Base-by-base conservation (phyloP, 2,888 invertebrate species). In the Buathra laborator region DNA sequence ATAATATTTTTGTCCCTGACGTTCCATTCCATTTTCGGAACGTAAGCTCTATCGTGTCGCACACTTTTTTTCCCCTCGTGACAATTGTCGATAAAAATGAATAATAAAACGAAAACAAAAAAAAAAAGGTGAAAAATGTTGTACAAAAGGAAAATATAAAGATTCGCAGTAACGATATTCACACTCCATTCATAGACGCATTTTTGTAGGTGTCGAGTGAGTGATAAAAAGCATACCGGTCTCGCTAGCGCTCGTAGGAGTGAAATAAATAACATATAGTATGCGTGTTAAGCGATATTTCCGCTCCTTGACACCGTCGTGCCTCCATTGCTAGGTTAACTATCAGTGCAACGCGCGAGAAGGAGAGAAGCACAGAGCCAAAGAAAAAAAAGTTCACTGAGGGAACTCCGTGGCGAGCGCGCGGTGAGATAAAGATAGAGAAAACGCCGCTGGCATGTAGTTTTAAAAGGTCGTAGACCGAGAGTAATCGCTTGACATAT, bases 391-490 rank as follows among this genome's bases (percentile, higher is more conserved):
- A 76, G 43, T 66, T 59, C 59, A 51, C 44, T 24, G 71, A 32
- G 16, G 24, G 32, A 72, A 80, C 44, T 44, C 62, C 32, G 32
- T 14, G 79, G 71, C 44, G 66, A 48, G 43, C 79, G 72, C 71
- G 78, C 56, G 48, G 48, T 37, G 46, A 24, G 74, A 75, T 46
- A 67, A 62, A 66, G 80, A 68, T 37, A 75, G 32, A 67, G 68
- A 37, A 12, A 64, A 48, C 64, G 19, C 46, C 46, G 48, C 48
- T 53, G 43, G 75, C 51, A 53, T 83, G 76, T 72, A 72, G 72
- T 68, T 78, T 80, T 72, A 62, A 83, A 72, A 77, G 75, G 85
- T 83, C 76, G 76, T 75, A 79, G 83, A 85, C 76, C 79, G 72
- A 68, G 66, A 66, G 74, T 85, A 82, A 85, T 85, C 70, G 75